Percentiles rank a stretch among this genome's conserved stretches.
phyloP scores from a whole-genome alignment of 2,113 vertebrate species.

The Chauna torquata region DNA sequence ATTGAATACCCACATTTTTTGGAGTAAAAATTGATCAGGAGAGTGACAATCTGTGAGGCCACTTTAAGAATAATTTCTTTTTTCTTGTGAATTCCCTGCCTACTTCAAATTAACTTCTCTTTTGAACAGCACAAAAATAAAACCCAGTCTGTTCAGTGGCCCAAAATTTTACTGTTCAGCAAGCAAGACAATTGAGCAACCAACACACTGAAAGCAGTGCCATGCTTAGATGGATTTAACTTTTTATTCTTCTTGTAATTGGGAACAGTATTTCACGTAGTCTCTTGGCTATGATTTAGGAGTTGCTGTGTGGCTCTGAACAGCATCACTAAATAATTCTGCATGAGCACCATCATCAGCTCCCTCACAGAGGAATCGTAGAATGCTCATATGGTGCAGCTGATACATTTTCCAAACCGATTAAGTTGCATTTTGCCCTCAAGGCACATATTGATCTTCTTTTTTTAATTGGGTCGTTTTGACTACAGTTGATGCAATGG shows the following conservation, averaged over 20 bases:
- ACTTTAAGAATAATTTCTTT: background rate
- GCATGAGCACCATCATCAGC: background rate
- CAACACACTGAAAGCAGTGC: background rate
- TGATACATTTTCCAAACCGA: constrained; percentile 24
- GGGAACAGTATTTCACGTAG: background rate
- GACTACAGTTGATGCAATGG: constrained; percentile 43
- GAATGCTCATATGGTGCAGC: background rate
- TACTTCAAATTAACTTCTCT: background rate
- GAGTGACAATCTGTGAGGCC: background rate
- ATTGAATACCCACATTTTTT: background rate
- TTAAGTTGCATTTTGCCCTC: constrained; percentile 22
- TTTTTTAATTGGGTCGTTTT: background rate
- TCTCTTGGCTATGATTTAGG: background rate
- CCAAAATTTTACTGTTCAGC: background rate
- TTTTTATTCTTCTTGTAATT: background rate
- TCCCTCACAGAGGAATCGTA: background rate
- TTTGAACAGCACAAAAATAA: background rate
- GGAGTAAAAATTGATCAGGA: background rate
- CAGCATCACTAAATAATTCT: background rate
- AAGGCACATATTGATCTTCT: background rate
- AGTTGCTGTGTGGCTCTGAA: background rate
- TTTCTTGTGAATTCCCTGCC: background rate
- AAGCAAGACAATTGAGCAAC: background rate
- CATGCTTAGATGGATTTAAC: background rate
- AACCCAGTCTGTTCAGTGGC: background rate